Evolutionary conservation across 2,797 vertebrate genomes (phyloP).

Genomic region (Cyclura pinguis): DNA sequence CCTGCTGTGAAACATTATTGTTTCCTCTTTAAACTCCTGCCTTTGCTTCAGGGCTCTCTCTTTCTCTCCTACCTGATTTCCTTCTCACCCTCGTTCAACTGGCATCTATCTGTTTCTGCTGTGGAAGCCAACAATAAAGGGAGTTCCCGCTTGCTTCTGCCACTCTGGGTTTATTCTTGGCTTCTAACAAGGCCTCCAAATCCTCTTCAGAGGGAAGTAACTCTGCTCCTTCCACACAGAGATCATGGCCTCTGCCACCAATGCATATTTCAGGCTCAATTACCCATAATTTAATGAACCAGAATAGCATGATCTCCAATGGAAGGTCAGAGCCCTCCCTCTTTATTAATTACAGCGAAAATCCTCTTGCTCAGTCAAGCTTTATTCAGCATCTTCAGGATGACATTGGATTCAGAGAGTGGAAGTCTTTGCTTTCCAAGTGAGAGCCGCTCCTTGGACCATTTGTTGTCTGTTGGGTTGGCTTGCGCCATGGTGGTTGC

Average conservation of each 20-base stretch:
- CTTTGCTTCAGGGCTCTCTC: background rate
- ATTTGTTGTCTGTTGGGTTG: background rate
- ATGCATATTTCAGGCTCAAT: background rate
- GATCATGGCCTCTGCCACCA: background rate
- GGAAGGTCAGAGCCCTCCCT: background rate
- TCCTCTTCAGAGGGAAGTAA: background rate
- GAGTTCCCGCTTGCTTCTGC: background rate
- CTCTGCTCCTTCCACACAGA: background rate
- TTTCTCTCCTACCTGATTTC: background rate
- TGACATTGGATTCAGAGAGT: background rate
- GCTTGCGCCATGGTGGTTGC: background rate
- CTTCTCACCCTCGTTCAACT: background rate
- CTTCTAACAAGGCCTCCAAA: background rate
- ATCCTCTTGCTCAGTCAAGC: background rate
- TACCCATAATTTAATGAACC: constrained; percentile 17
- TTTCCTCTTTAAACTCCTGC: constrained; percentile 4
- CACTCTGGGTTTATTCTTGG: background rate
- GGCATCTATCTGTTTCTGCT: background rate
- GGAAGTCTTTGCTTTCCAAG: background rate
- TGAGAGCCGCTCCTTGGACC: background rate
- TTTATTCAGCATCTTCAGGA: background rate
- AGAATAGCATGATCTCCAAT: background rate
- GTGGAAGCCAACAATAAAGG: background rate
- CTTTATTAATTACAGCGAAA: constrained; percentile 36
- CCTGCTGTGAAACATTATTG: constrained; percentile 14